phyloP scores from a whole-genome alignment of 2,797 vertebrate species.

The Bryconaethiops microstoma region DNA sequence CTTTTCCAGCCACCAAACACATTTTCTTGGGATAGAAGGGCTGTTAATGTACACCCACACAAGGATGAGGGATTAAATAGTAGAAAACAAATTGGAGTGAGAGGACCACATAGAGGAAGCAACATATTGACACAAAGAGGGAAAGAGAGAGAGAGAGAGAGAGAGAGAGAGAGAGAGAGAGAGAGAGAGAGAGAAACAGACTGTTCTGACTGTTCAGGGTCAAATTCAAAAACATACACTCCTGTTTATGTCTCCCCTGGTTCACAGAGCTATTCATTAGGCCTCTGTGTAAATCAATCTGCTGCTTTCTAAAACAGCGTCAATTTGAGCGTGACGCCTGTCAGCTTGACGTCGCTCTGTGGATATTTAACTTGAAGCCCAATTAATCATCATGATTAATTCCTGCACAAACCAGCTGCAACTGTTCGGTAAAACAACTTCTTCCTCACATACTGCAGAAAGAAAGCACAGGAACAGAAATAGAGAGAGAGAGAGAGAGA shows the following conservation, averaged over 20 bases:
- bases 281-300: conserved; percentile 83
- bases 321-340: conserved; percentile 81
- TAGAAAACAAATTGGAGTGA: conserved; percentile 37
- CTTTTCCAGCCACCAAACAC: not conserved
- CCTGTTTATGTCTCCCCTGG: conserved; percentile 78
- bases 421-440: conserved; percentile 73
- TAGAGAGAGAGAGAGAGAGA: conserved; percentile 19
- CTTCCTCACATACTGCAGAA: conserved; percentile 54
- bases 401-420: conserved; percentile 81
- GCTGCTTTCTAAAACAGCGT: conserved; percentile 83
- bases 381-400: conserved; percentile 89
- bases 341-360: conserved; percentile 82
- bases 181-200: conserved; percentile 49
- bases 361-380: conserved; percentile 86
- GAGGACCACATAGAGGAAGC: conserved; percentile 32
- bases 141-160: conserved; percentile 59
- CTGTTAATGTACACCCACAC: conserved; percentile 16
- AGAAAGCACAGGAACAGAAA: conserved; percentile 29
- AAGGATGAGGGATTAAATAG: conserved; percentile 1
- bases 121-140: not conserved
- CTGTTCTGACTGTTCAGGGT: conserved; percentile 55
- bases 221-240: conserved; percentile 74
- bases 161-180: conserved; percentile 52
- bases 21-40: not conserved
- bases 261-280: conserved; percentile 79